phyloP scores from a whole-genome alignment of 1,140 invertebrate species.

The Conopomorpha cramerella region DNA sequence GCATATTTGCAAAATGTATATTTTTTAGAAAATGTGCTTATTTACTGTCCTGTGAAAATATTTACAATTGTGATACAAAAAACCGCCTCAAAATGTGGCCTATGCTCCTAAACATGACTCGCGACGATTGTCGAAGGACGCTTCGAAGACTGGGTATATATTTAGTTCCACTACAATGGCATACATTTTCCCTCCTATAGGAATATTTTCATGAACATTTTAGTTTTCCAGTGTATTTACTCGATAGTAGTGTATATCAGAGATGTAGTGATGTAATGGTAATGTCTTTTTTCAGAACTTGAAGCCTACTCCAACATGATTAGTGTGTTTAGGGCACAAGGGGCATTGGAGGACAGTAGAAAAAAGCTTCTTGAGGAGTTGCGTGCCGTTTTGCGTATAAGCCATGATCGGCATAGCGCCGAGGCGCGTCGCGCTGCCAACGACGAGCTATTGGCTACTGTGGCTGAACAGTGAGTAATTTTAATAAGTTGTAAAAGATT shows the following conservation, averaged over 20 bases:
- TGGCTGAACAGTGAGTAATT: slow-evolving; percentile 87
- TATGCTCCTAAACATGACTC: slow-evolving; percentile 52
- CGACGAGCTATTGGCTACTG: slow-evolving; percentile 85
- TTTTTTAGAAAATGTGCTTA: slow-evolving; percentile 54
- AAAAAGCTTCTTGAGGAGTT: slow-evolving; percentile 83
- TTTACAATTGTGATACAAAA: slow-evolving; percentile 26
- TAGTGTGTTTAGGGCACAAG: slow-evolving; percentile 89
- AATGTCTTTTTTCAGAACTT: slow-evolving; percentile 77
- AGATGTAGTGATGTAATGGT: no score
- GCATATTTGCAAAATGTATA: slow-evolving; percentile 56
- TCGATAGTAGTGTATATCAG: no score
- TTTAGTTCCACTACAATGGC: slow-evolving; percentile 53
- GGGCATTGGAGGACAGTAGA: slow-evolving; percentile 81
- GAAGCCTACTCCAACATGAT: slow-evolving; percentile 89
- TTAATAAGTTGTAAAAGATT: no score
- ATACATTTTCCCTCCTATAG: slow-evolving; percentile 58
- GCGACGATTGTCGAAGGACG: slow-evolving; percentile 84
- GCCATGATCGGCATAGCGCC: slow-evolving; percentile 85
- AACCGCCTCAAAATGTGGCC: slow-evolving; percentile 50
- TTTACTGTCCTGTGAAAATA: slow-evolving; percentile 38
- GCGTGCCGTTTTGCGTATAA: slow-evolving; percentile 81
- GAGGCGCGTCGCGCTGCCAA: slow-evolving; percentile 89
- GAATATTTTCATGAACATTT: no score
- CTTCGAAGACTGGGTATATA: slow-evolving; percentile 80
- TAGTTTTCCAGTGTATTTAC: no score